Evolutionary conservation across 2,888 invertebrate species (phyloP).

Genomic region (Diaprepes abbreviatus): DNA sequence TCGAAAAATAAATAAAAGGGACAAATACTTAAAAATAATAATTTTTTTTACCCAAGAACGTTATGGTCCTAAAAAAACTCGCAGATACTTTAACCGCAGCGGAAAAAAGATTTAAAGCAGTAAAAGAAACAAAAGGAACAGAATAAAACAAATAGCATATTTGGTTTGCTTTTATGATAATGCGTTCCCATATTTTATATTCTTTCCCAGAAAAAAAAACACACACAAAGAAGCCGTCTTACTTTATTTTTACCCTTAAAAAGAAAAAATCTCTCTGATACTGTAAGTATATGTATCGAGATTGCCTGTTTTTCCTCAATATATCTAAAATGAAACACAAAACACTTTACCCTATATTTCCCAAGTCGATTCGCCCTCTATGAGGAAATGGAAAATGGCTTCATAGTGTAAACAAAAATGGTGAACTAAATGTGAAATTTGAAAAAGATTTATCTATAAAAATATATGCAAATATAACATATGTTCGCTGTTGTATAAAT

Average conservation of each 20-base stretch:
- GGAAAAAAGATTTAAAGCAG: not conserved
- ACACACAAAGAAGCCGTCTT: not conserved
- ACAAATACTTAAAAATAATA: not conserved
- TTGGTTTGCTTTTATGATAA: constrained; percentile 8
- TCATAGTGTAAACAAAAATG: not conserved
- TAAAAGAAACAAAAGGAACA: not conserved
- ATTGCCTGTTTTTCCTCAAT: constrained; percentile 12
- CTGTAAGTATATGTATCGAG: constrained; percentile 12
- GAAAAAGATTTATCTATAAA: not conserved
- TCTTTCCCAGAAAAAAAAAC: not conserved
- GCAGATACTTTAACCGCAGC: too few species aligned
- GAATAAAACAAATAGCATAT: not conserved
- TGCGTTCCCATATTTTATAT: constrained; percentile 2
- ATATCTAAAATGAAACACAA: constrained; percentile 22
- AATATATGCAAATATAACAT: too few species aligned
- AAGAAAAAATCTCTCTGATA: constrained; percentile 15
- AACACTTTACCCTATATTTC: constrained; percentile 29
- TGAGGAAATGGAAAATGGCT: constrained; percentile 7
- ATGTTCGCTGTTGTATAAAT: too few species aligned
- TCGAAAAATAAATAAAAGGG: too few species aligned
- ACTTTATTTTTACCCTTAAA: not conserved
- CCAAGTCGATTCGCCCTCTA: constrained; percentile 13
- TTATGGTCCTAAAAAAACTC: too few species aligned
- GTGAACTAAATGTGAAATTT: too few species aligned
- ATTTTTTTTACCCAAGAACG: not conserved